Conservation (phyloP, 2,888 invertebrate species). For the Galeopsomyia nigrocyanea region DNA sequence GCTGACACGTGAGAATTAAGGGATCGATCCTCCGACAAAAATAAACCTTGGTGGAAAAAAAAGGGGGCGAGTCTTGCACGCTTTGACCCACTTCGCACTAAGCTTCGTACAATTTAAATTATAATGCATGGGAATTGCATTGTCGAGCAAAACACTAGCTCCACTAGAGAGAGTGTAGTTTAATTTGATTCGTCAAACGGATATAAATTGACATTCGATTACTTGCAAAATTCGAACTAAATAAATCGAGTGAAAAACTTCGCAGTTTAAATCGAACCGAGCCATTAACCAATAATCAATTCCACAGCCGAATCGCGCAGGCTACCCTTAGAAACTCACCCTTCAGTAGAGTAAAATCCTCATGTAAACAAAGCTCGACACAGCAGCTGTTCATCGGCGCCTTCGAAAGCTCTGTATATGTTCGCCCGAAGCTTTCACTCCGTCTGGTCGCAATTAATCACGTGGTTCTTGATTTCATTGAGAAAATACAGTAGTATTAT, state of each 20-base stretch:
- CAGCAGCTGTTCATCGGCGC: not conserved
- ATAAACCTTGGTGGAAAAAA: not conserved
- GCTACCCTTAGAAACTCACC: slow-evolving; percentile 8
- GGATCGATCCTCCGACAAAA: slow-evolving; percentile 23
- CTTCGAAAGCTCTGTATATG: not conserved
- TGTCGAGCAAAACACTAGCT: too few species aligned
- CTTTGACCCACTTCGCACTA: too few species aligned
- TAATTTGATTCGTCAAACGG: too few species aligned
- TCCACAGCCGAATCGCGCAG: not conserved
- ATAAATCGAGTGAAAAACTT: too few species aligned
- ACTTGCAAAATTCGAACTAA: too few species aligned
- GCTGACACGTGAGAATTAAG: not conserved
- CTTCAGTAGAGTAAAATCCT: not conserved
- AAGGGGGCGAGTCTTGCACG: too few species aligned
- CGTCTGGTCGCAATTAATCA: not conserved
- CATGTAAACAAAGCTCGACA: slow-evolving; percentile 7
- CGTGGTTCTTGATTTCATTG: slow-evolving; percentile 31
- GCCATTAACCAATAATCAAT: too few species aligned
- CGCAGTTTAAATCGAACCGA: too few species aligned
- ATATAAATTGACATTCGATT: too few species aligned
- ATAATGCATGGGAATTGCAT: too few species aligned
- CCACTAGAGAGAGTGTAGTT: too few species aligned
- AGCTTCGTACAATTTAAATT: too few species aligned
- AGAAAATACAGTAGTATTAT: slow-evolving; percentile 6
- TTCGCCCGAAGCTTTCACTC: not conserved